Evolutionary conservation across 2,797 vertebrate species (phyloP).

Genomic region (Rhinichthys osculus): DNA sequence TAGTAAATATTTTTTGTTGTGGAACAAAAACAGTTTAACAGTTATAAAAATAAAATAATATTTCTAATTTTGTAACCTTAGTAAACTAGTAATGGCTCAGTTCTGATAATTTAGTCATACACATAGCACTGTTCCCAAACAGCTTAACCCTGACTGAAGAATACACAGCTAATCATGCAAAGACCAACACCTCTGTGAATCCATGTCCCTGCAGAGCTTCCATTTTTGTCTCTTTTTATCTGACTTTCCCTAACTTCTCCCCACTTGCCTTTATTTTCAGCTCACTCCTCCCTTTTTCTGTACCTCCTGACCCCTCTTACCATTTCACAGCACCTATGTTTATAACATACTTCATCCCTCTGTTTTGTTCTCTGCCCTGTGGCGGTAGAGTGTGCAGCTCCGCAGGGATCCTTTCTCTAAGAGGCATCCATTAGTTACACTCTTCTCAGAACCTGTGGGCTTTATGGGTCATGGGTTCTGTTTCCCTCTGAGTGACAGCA

Average conservation of each 20-base stretch:
- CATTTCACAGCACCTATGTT: constrained; percentile 46
- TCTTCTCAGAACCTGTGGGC: constrained; percentile 51
- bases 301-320: constrained; percentile 47
- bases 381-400: constrained; percentile 26
- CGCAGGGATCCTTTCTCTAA: constrained; percentile 33
- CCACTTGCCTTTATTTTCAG: not conserved
- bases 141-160: constrained; percentile 43
- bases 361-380: constrained; percentile 28
- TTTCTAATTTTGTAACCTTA: not conserved
- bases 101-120: constrained; percentile 30
- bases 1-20: not conserved
- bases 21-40: too few relatives aligned
- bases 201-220: not conserved
- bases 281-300: constrained; percentile 17
- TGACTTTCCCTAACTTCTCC: not conserved
- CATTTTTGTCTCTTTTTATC: constrained; percentile 12
- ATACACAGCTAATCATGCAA: not conserved
- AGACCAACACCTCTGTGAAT: constrained; percentile 38
- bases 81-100: not conserved
- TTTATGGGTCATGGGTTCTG: constrained; percentile 46
- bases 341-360: constrained; percentile 45
- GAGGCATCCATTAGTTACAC: constrained; percentile 55
- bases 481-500: constrained; percentile 50
- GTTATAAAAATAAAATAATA: not conserved
- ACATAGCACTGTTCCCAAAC: constrained; percentile 27